A percentile compares a stretch with the other conserved stretches of the same genome.
Conservation (phyloP, 2,113 vertebrate genomes). For the Oryzias curvinotus region DNA sequence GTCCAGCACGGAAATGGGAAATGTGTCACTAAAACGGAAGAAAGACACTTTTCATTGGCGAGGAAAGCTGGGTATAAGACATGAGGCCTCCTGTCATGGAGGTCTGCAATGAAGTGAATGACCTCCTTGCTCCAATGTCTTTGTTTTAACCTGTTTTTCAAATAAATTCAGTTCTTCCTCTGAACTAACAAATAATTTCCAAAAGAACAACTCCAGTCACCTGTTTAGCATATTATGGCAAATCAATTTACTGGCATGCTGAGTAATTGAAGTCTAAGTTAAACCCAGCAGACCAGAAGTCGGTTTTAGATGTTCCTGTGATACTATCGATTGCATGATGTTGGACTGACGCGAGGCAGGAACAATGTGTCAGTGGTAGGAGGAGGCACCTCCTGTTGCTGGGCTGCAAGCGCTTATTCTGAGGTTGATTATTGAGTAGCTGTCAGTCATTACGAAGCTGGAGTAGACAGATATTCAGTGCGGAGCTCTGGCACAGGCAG, state of each 20-base stretch:
- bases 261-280: conserved; percentile 50
- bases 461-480: conserved; percentile 44
- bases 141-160: neutral
- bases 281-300: conserved; percentile 46
- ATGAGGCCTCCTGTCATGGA: neutral
- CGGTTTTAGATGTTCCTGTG: conserved; percentile 35
- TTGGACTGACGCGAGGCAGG: conserved; percentile 36
- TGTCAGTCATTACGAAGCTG: conserved; percentile 45
- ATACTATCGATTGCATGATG: conserved; percentile 41
- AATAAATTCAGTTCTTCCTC: conserved; percentile 17
- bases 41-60: neutral
- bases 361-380: conserved; percentile 35
- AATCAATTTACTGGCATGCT: conserved; percentile 50
- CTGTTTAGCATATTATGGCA: conserved; percentile 43
- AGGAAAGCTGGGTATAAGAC: neutral
- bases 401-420: conserved; percentile 30
- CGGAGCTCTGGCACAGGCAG: conserved; percentile 42
- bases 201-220: conserved; percentile 19
- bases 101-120: too few relatives aligned
- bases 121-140: too few relatives aligned
- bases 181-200: conserved; percentile 20
- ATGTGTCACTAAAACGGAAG: neutral
- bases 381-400: conserved; percentile 32
- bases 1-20: neutral
- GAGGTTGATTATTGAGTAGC: conserved; percentile 57